Percentiles rank a stretch among this genome's conserved stretches.
Evolutionary conservation across 2,888 invertebrate species (phyloP).

Genomic region (Pyrocoelia pectoralis): DNA sequence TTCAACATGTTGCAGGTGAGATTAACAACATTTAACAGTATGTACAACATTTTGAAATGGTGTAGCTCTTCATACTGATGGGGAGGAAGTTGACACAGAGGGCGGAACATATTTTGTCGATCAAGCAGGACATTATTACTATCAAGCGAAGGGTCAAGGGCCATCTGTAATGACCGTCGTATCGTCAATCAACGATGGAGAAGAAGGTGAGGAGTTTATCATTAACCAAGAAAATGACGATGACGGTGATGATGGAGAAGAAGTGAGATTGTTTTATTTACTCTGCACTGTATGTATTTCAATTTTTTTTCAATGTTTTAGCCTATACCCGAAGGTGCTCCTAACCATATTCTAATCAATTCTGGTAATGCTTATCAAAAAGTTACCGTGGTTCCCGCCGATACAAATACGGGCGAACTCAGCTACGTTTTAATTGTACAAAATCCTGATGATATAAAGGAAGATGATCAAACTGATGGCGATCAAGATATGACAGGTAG

Average conservation of each 20-base stretch:
- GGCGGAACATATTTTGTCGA: conserved; percentile 83
- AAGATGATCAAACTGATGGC: conserved; percentile 61
- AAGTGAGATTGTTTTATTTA: conserved; percentile 36
- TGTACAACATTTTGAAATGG: too few relatives aligned
- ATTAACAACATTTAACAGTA: conserved; percentile 10
- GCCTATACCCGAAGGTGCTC: conserved; percentile 24
- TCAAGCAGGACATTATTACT: conserved; percentile 83
- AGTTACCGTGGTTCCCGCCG: conserved; percentile 84
- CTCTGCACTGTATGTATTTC: too few relatives aligned
- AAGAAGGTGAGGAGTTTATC: conserved; percentile 62
- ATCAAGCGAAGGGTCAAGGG: conserved; percentile 73
- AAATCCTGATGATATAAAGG: conserved; percentile 63
- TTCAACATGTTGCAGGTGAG: conserved; percentile 60
- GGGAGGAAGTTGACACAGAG: conserved; percentile 60
- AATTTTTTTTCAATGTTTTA: conserved; percentile 1
- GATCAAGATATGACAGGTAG: conserved; percentile 65
- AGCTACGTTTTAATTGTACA: conserved; percentile 90
- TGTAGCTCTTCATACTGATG: conserved; percentile 43
- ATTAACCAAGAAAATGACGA: conserved; percentile 62
- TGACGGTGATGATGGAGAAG: conserved; percentile 53
- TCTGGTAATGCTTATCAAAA: conserved; percentile 77
- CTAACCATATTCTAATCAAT: conserved; percentile 64
- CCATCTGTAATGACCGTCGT: conserved; percentile 72
- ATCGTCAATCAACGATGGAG: conserved; percentile 60
- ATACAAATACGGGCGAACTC: conserved; percentile 78